phyloP scores from a whole-genome alignment of 2,888 invertebrate genomes.

The Apamea sordens region DNA sequence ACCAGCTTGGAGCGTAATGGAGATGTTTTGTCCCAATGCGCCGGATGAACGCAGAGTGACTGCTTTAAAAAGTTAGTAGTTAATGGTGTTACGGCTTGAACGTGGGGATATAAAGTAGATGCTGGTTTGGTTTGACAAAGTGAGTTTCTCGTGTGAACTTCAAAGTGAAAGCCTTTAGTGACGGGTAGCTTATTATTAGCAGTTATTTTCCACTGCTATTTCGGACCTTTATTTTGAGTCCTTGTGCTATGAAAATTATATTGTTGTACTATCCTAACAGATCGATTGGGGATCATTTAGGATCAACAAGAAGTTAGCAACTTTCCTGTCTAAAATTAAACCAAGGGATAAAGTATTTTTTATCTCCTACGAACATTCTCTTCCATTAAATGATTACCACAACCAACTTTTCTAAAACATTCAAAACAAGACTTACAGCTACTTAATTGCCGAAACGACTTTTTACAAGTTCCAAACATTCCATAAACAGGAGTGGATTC shows the following conservation, averaged over 20 bases:
- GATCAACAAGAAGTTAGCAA: not conserved
- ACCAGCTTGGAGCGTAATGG: constrained; percentile 52
- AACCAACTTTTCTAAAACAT: constrained; percentile 29
- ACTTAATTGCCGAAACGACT: constrained; percentile 42
- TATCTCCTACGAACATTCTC: not conserved
- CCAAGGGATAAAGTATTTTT: not conserved
- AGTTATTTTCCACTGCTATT: not conserved
- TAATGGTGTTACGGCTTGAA: constrained; percentile 27
- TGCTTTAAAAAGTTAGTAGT: constrained; percentile 49
- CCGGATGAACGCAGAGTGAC: constrained; percentile 48
- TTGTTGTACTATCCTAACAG: too few species aligned
- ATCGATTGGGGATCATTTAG: not conserved
- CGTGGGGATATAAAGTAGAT: not conserved
- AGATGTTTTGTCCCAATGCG: constrained; percentile 60
- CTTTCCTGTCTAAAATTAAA: not conserved
- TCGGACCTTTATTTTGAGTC: not conserved
- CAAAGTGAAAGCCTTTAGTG: not conserved
- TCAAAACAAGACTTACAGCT: constrained; percentile 27
- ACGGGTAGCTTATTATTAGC: not conserved
- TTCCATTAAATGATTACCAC: constrained; percentile 11
- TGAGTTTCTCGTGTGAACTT: constrained; percentile 2
- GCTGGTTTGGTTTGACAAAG: constrained; percentile 6
- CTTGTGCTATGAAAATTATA: not conserved
- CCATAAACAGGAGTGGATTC: constrained; percentile 44
- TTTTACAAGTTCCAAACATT: constrained; percentile 50